These are phyloP conservation scores for Ptychochromis oligacanthus DNA, from an alignment of 2,113 vertebrate species.

Conservation along the genomic window DNA sequence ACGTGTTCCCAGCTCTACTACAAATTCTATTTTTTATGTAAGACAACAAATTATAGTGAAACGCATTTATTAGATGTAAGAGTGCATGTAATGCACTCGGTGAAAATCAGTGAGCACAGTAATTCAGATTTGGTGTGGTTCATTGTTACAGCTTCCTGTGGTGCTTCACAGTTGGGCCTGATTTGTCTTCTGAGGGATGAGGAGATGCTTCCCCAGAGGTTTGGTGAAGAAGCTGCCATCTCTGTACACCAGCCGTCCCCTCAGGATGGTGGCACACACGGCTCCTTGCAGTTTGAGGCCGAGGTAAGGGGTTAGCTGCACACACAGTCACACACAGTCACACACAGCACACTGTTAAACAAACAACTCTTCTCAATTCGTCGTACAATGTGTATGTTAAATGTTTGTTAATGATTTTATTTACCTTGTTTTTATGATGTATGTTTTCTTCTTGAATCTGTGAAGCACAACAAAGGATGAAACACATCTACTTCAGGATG, in stretches of 20 bases:
- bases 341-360: neutral
- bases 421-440: constrained; percentile 85
- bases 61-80: neutral
- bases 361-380: neutral
- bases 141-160: neutral
- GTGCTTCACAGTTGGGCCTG: constrained; percentile 34
- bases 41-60: neutral
- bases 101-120: neutral
- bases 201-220: constrained; percentile 79
- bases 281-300: constrained; percentile 76
- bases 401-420: neutral
- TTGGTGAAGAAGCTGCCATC: constrained; percentile 77
- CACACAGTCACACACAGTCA: constrained; percentile 34
- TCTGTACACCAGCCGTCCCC: constrained; percentile 81
- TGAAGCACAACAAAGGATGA: neutral
- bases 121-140: neutral
- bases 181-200: constrained; percentile 51
- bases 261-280: constrained; percentile 78
- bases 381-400: neutral
- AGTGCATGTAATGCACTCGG: neutral
- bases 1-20: neutral
- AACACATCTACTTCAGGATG: neutral
- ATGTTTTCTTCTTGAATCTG: constrained; percentile 79
- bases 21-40: neutral
- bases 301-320: constrained; percentile 83